These are phyloP conservation scores for Amphiduros pacificus DNA, from an alignment of 2,888 invertebrate genomes.

Conservation along the genomic window DNA sequence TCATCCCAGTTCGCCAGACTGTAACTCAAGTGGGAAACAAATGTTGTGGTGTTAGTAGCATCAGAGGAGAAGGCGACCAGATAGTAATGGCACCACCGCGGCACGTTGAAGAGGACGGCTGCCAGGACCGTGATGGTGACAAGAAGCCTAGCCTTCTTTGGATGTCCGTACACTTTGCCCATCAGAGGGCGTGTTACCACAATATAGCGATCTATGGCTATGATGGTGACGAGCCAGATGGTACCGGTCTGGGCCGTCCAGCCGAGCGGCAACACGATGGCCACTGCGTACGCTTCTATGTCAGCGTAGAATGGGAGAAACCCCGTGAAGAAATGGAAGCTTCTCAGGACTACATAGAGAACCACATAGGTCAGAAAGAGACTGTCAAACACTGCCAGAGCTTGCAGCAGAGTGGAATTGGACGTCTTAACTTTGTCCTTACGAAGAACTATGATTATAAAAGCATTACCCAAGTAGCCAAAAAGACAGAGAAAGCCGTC, in stretches of 20 bases:
- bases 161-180: slow-evolving; percentile 7
- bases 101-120: slow-evolving; percentile 13
- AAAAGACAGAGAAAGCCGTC: slow-evolving; percentile 15
- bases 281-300: slow-evolving; percentile 11
- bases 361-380: slow-evolving; percentile 17
- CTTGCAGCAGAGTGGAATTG: slow-evolving; percentile 16
- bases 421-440: slow-evolving; percentile 7
- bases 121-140: neutral
- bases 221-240: slow-evolving; percentile 17
- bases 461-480: slow-evolving; percentile 12
- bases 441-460: slow-evolving; percentile 13
- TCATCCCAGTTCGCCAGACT: slow-evolving; percentile 12
- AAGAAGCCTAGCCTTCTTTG: slow-evolving; percentile 5
- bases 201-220: slow-evolving; percentile 19
- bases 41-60: neutral
- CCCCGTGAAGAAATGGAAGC: slow-evolving; percentile 12
- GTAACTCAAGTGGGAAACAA: slow-evolving; percentile 11
- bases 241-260: slow-evolving; percentile 20
- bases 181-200: slow-evolving; percentile 14
- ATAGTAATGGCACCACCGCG: slow-evolving; percentile 17
- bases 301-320: neutral
- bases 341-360: slow-evolving; percentile 14
- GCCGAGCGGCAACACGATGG: slow-evolving; percentile 14
- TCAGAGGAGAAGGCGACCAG: slow-evolving; percentile 5
- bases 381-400: slow-evolving; percentile 18